Conservation (phyloP, 1,140 invertebrate species). For the Cotesia typhae region DNA sequence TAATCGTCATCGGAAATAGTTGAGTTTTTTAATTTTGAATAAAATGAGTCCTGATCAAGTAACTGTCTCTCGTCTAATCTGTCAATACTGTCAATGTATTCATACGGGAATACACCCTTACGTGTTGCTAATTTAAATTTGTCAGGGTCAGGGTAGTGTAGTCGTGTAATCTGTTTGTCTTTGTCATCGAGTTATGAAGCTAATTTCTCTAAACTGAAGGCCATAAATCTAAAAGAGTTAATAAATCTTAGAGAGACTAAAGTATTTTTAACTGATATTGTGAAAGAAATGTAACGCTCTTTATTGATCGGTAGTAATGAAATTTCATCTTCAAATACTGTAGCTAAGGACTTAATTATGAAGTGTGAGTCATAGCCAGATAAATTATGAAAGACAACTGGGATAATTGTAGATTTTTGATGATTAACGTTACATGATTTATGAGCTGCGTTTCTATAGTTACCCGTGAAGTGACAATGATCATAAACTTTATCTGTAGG, state of each 20-base stretch:
- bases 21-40: conserved; percentile 46
- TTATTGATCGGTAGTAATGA: conserved; percentile 37
- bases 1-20: conserved; percentile 52
- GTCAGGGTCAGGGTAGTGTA: conserved; percentile 30
- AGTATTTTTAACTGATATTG: conserved; percentile 33
- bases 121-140: conserved; percentile 40
- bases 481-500: not conserved
- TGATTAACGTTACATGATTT: conserved; percentile 50
- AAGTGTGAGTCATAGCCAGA: conserved; percentile 55
- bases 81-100: conserved; percentile 47
- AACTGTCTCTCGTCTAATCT: conserved; percentile 37
- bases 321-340: conserved; percentile 37
- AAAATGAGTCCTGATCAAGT: conserved; percentile 46
- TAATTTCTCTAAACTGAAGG: conserved; percentile 40
- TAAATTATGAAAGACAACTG: conserved; percentile 61
- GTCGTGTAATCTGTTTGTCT: conserved; percentile 31
- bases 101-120: conserved; percentile 48
- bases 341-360: conserved; percentile 45
- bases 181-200: conserved; percentile 30
- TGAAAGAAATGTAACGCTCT: conserved; percentile 43
- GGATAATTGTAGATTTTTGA: conserved; percentile 45
- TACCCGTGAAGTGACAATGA: conserved; percentile 16
- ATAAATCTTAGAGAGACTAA: conserved; percentile 41
- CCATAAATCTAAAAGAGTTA: conserved; percentile 43
- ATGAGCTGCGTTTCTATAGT: conserved; percentile 42